Evolutionary conservation across 1,140 invertebrate species (phyloP), one percentile per base, ranked within the genome.

Genomic region (Coptotermes formosanus): DNA sequence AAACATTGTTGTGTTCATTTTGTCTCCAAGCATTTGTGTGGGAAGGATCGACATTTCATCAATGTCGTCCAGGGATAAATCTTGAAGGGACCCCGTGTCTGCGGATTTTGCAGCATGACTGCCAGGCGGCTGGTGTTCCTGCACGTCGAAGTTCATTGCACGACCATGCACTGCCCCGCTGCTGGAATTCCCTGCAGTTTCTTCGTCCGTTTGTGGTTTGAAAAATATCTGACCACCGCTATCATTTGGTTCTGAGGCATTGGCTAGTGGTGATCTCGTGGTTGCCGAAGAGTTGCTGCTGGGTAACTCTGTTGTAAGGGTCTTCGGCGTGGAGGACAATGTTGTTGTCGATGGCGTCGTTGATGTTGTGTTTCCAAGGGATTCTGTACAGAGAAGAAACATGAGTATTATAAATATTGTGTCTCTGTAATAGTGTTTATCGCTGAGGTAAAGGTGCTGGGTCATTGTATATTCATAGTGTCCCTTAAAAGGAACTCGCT

Each of bases 61-160:
- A 69, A 86, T 86, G 81, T 86, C 85, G 81, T 86, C 85, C 85
- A 86, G 38, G 85, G 55, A 75, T 38, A 86, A 69, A 81, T 86
- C 85, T n/a, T 86, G 85, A 23, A 86, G 85, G 3, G 85, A 86
- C 25, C 75, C 81, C 25, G 59, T 82, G 81, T 86, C 85, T 30
- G 48, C 2, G 2, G 83, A 6, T 23, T 55, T 44, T 21, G 85
- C 30, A 7, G 85, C 19, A 21, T 84, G n/a, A n/a, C 30, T 52
- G 48, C 7, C 21, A n/a, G 9, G 43, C 38, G 82, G 14, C 11
- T 25, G 38, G 82, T 32, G 30, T n/a, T 84, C 83, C 43, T 44
- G 82, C 8, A 43, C 82, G 48, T 52, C 45, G 48, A 52, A 45
- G n/a, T 45, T 45, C 52, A 45, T 52, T 45, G 83, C 45, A 7